phyloP scores from a whole-genome alignment of 1,140 invertebrate genomes.

The Pogonomyrmex barbatus region DNA sequence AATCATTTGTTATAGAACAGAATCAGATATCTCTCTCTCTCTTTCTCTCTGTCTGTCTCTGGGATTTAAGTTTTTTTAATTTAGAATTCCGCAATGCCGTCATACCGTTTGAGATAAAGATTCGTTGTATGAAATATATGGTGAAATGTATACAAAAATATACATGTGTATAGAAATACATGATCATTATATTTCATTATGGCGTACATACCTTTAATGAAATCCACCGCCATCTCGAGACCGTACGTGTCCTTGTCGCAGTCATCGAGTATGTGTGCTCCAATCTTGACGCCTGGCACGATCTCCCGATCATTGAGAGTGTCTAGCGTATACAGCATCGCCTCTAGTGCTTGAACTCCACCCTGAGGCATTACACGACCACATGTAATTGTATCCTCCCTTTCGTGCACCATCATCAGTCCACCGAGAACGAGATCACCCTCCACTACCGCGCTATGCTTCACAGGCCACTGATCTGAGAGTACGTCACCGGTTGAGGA shows the following conservation, averaged over 20 bases:
- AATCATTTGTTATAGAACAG: background rate
- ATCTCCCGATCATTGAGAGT: slow-evolving; percentile 90
- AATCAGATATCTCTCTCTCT: background rate
- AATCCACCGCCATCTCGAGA: slow-evolving; percentile 97
- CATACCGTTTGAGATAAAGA: background rate
- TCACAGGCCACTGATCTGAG: slow-evolving; percentile 91
- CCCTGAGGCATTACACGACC: slow-evolving; percentile 98
- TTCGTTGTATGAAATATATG: background rate
- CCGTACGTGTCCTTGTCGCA: slow-evolving; percentile 99
- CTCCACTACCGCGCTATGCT: slow-evolving; percentile 93
- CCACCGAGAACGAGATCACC: slow-evolving; percentile 95
- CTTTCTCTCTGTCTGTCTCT: too few species aligned
- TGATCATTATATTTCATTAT: background rate
- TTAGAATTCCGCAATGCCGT: background rate
- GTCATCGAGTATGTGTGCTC: slow-evolving; percentile 96
- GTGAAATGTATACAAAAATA: background rate
- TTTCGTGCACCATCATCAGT: slow-evolving; percentile 97
- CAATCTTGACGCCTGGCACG: slow-evolving; percentile 92
- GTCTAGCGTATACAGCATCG: slow-evolving; percentile 97
- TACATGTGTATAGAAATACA: background rate
- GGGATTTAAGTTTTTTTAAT: background rate
- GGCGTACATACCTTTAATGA: slow-evolving; percentile 95
- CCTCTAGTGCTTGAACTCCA: slow-evolving; percentile 95
- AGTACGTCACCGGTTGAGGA: slow-evolving; percentile 46
- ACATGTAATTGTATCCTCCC: slow-evolving; percentile 93